These are phyloP conservation scores for Varecia variegata DNA, from an alignment of 2,797 vertebrate species.

Conservation along the genomic window DNA sequence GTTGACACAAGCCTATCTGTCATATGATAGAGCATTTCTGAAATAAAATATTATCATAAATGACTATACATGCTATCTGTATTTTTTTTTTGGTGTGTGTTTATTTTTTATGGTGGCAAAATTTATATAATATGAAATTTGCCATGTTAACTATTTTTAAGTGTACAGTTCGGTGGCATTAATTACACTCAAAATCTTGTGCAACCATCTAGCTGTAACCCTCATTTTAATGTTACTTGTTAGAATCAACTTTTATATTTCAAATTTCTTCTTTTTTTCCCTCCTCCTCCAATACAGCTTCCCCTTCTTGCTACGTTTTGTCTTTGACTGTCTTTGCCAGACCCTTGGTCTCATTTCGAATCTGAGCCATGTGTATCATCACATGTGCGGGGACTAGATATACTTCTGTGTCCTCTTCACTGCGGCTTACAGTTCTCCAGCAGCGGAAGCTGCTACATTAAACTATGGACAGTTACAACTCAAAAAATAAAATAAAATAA, in stretches of 20 bases:
- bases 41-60: constrained; percentile 17
- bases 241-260: background rate
- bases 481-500: constrained; percentile 8
- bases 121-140: background rate
- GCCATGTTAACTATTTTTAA: background rate
- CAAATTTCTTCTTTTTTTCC: background rate
- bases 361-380: background rate
- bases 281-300: background rate
- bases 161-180: background rate
- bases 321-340: background rate
- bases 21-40: background rate
- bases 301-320: background rate
- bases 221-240: background rate
- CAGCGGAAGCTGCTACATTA: background rate
- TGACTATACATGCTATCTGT: background rate
- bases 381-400: background rate
- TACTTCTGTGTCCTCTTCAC: background rate
- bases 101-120: background rate
- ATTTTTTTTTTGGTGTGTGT: background rate
- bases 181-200: background rate
- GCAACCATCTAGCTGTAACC: background rate
- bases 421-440: background rate
- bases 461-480: constrained; percentile 27
- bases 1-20: background rate
- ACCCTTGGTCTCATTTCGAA: background rate